phyloP scores from a whole-genome alignment of 2,888 invertebrate species.

The Empis livida region DNA sequence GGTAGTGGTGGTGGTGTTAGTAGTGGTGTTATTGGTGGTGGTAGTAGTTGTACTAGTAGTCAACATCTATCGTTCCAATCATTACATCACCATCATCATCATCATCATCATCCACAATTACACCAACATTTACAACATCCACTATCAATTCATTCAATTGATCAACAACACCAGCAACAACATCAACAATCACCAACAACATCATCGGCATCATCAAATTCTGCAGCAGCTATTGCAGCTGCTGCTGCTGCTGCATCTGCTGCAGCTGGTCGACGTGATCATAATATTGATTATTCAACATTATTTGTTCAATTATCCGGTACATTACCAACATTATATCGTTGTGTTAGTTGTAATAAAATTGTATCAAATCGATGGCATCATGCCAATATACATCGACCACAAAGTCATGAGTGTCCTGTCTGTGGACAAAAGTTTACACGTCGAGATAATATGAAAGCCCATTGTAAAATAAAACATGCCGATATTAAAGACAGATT shows the following conservation, averaged over 20 bases:
- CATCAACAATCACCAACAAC: slow-evolving; percentile 7
- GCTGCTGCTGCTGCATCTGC: slow-evolving; percentile 26
- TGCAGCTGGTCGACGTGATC: slow-evolving; percentile 33
- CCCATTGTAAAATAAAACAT: slow-evolving; percentile 48
- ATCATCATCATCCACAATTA: slow-evolving; percentile 14
- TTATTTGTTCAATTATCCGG: slow-evolving; percentile 35
- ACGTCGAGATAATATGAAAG: slow-evolving; percentile 50
- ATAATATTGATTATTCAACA: slow-evolving; percentile 36
- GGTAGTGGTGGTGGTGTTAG: not conserved
- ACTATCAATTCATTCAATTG: not conserved
- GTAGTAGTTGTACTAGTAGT: not conserved
- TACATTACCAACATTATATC: slow-evolving; percentile 38
- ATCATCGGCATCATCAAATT: slow-evolving; percentile 18
- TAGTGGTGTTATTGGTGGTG: not conserved
- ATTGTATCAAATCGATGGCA: slow-evolving; percentile 51
- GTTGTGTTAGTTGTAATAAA: slow-evolving; percentile 47
- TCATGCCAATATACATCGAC: slow-evolving; percentile 45
- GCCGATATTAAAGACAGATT: slow-evolving; percentile 38
- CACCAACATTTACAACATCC: slow-evolving; percentile 10
- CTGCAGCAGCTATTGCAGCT: slow-evolving; percentile 20
- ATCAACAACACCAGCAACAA: slow-evolving; percentile 8
- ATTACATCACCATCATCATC: slow-evolving; percentile 13
- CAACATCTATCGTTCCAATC: not conserved
- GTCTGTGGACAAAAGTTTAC: slow-evolving; percentile 47
- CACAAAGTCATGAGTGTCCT: slow-evolving; percentile 45